phyloP scores from a whole-genome alignment of 2,797 vertebrate genomes.

The Monodelphis domestica region DNA sequence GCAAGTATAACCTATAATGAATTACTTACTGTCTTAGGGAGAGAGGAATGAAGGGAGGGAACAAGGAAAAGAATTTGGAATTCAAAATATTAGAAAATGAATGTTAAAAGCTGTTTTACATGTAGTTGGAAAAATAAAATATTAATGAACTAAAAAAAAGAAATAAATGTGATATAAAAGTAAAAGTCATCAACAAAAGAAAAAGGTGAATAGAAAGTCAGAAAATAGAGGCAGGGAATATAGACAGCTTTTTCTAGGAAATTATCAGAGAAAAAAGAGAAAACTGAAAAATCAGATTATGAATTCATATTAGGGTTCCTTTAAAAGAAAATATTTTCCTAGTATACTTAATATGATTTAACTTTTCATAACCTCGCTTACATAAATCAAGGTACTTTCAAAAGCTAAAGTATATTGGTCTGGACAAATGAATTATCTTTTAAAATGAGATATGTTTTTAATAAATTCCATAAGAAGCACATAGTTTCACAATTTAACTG shows the following conservation, averaged over 20 bases:
- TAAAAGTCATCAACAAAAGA: background rate
- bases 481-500: background rate
- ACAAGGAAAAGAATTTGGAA: too few relatives aligned
- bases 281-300: background rate
- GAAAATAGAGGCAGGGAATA: background rate
- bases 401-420: background rate
- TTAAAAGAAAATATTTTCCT: too few relatives aligned
- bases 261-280: background rate
- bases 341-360: too few relatives aligned
- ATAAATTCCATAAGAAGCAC: background rate
- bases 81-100: too few relatives aligned
- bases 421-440: constrained; percentile 28
- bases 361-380: background rate
- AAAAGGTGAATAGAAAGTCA: background rate
- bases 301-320: background rate
- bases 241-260: background rate
- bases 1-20: too few relatives aligned
- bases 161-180: background rate
- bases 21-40: too few relatives aligned
- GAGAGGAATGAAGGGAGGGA: too few relatives aligned
- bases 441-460: background rate
- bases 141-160: background rate
- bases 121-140: too few relatives aligned
- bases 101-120: too few relatives aligned
- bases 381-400: background rate